Evolutionary conservation across 2,888 invertebrate genomes (phyloP).

Genomic region (Dysmachus trigonus): DNA sequence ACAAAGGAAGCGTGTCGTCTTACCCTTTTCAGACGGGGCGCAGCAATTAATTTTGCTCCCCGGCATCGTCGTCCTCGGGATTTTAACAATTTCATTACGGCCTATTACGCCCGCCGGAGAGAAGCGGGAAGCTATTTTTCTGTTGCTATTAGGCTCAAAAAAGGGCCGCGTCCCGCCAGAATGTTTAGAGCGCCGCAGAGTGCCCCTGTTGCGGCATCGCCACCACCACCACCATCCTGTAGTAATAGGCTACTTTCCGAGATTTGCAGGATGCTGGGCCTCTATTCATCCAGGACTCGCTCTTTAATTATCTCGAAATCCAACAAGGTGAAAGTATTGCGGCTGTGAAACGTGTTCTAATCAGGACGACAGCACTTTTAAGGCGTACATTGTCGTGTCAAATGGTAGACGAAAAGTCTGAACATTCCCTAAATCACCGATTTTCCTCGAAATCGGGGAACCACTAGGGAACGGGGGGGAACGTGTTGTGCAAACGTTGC

Average conservation of each 20-base stretch:
- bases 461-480: not conserved
- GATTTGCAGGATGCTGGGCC: not conserved
- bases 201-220: not conserved
- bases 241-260: not conserved
- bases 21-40: not conserved
- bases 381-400: not conserved
- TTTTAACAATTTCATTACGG: not conserved
- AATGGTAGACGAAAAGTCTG: not conserved
- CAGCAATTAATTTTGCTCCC: not conserved
- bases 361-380: not conserved
- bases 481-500: not conserved
- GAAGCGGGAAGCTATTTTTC: not conserved
- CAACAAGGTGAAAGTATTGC: not conserved
- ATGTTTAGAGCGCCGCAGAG: not conserved
- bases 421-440: not conserved
- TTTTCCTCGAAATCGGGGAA: not conserved
- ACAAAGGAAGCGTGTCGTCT: not conserved
- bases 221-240: not conserved
- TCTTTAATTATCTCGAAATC: not conserved
- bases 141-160: not conserved
- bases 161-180: not conserved
- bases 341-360: not conserved
- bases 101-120: not conserved
- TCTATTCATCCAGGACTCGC: not conserved
- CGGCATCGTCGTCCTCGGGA: not conserved